These are phyloP conservation scores for Junco hyemalis DNA, from an alignment of 2,113 vertebrate species.

Conservation along the genomic window DNA sequence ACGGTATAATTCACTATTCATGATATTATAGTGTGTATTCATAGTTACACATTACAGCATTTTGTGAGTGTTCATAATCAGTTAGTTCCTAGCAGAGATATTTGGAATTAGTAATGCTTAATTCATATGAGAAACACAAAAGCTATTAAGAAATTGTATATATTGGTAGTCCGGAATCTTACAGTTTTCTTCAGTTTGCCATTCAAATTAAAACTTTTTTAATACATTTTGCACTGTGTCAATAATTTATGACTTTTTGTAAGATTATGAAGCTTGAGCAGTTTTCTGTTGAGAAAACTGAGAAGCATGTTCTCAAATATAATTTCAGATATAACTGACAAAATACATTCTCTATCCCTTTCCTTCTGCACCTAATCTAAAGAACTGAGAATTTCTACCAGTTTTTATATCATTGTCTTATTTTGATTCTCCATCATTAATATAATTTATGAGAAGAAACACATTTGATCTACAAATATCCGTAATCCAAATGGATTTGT, in stretches of 20 bases:
- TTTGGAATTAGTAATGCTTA: neutral
- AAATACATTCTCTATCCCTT: neutral
- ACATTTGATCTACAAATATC: conserved; percentile 3
- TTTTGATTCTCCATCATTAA: conserved; percentile 23
- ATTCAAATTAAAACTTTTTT: neutral
- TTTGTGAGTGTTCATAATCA: neutral
- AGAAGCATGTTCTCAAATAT: neutral
- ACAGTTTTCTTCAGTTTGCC: neutral
- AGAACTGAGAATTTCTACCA: neutral
- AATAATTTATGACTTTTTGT: neutral
- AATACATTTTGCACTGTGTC: neutral
- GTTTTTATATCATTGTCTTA: neutral
- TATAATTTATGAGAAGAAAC: neutral
- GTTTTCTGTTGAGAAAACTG: neutral
- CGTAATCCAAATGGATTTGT: neutral
- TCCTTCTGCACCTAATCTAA: neutral
- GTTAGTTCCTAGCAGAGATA: neutral
- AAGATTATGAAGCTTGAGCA: neutral
- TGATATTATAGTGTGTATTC: neutral
- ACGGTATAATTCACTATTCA: neutral
- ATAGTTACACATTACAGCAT: neutral
- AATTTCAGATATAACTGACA: neutral
- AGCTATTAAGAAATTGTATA: neutral
- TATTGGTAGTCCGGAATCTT: neutral
- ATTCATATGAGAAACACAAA: neutral